Percentiles rank a stretch among this genome's conserved stretches.
phyloP scores from a whole-genome alignment of 2,797 vertebrate genomes.

The Phalloptychus januarius region DNA sequence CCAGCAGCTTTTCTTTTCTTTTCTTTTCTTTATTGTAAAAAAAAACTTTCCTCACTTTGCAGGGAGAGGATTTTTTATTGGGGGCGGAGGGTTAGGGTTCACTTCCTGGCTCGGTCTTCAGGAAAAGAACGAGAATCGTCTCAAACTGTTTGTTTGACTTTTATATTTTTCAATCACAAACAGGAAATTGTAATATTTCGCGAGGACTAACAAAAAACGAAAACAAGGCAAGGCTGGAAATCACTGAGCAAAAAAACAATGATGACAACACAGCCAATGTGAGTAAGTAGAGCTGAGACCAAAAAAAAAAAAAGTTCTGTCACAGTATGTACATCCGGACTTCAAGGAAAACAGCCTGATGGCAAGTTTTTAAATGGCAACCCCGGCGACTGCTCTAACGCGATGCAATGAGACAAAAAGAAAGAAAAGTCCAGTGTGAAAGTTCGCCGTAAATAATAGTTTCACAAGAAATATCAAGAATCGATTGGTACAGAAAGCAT shows the following conservation, averaged over 20 bases:
- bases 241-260: slow-evolving; percentile 61
- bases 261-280: slow-evolving; percentile 66
- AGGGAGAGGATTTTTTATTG: no score
- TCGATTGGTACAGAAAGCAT: slow-evolving; percentile 15
- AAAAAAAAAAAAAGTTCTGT: slow-evolving; percentile 56
- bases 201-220: slow-evolving; percentile 66
- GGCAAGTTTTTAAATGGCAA: slow-evolving; percentile 31
- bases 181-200: slow-evolving; percentile 64
- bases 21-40: background rate
- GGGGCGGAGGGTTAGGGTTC: background rate
- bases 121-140: slow-evolving; percentile 57
- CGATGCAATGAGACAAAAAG: slow-evolving; percentile 80
- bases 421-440: slow-evolving; percentile 45
- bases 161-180: slow-evolving; percentile 76
- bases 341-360: slow-evolving; percentile 14
- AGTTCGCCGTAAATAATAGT: slow-evolving; percentile 61
- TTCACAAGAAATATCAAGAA: background rate
- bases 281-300: slow-evolving; percentile 51
- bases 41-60: background rate
- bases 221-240: slow-evolving; percentile 56
- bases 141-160: slow-evolving; percentile 55
- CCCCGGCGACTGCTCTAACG: slow-evolving; percentile 76
- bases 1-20: slow-evolving; percentile 32
- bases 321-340: slow-evolving; percentile 62
- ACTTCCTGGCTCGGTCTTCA: slow-evolving; percentile 1